Evolutionary conservation across 2,888 invertebrate species (phyloP), one percentile per base, ranked within the genome.

Genomic region (Apamea monoglypha): DNA sequence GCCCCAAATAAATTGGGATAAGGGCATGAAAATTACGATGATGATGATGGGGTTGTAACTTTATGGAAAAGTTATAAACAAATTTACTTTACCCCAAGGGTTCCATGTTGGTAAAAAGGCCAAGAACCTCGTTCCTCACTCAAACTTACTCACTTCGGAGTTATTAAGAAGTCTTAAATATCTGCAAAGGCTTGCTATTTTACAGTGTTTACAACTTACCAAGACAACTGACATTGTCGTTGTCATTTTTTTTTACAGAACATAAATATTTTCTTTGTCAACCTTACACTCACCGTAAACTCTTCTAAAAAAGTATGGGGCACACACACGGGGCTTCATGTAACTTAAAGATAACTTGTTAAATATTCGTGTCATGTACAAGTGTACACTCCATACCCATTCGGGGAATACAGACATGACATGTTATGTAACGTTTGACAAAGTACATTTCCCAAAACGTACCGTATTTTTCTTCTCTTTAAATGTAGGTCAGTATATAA

Each of bases 401-500:
- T 47, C 36, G 2, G 4, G 7, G 10, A 50, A 50, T 21, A 47
- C 16, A 16, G 2, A 5, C 1, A 7, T 10, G 8, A 40, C n/a
- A n/a, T 8, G 7, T 47, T 36, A 29, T 10, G 0, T 21, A 53
- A 56, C 25, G 2, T 61, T 25, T 53, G 25, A 53, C 18, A 61
- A 50, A 40, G 5, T 32, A 44, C 0, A 2, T 77, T 66, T 56
- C 78, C 74, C 14, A 14, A 76, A 77, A 77, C 40, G n/a, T 87
- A 81, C 88, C 73, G 85, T 83, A 79, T 73, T 78, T 78, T 36
- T n/a, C 16, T 56, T 36, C 32, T 36, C 76, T n/a, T 71, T 53
- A 76, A 77, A 83, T 78, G 74, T 81, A 79, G 80, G 83, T 87
- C 78, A 87, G 47, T 50, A 8, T 66, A 29, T 76, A 88, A 83